Percentiles rank a stretch among this genome's conserved stretches.
phyloP scores from a whole-genome alignment of 2,888 invertebrate species.

The Gryllus longicercus region DNA sequence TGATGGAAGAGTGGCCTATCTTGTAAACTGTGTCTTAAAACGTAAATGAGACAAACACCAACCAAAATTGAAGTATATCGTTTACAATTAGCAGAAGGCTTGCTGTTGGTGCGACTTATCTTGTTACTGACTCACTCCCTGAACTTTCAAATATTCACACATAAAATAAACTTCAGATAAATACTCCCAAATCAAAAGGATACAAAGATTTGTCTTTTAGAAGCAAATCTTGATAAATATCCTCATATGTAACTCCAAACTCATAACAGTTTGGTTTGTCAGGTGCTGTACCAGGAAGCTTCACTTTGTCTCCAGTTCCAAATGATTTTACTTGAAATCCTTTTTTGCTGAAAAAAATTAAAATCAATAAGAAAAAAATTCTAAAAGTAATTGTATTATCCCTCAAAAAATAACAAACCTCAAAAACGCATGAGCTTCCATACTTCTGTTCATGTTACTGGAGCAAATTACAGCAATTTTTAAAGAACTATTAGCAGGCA shows the following conservation, averaged over 20 bases:
- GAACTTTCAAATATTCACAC: no score
- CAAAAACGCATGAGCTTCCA: conserved; percentile 98
- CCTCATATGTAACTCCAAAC: conserved; percentile 92
- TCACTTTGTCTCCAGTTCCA: conserved; percentile 93
- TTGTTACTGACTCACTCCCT: no score
- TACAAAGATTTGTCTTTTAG: conserved; percentile 89
- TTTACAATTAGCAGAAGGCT: no score
- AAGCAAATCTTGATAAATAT: conserved; percentile 89
- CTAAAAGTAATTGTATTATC: neutral
- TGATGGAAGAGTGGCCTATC: no score
- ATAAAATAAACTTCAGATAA: no score
- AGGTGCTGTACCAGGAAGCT: conserved; percentile 89
- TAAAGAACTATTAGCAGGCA: conserved; percentile 45
- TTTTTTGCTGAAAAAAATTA: conserved; percentile 69
- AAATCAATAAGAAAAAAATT: neutral
- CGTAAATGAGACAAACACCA: no score
- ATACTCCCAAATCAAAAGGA: conserved; percentile 46
- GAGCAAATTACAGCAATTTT: conserved; percentile 96
- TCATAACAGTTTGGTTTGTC: conserved; percentile 96
- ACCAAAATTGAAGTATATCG: no score
- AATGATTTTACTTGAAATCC: conserved; percentile 93
- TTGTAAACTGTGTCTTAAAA: no score
- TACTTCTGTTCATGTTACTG: conserved; percentile 98
- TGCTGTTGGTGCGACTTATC: no score
- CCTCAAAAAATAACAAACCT: conserved; percentile 49